A percentile compares a stretch with the other conserved stretches of the same genome.
Evolutionary conservation across 1,140 invertebrate genomes (phyloP).

Genomic region (Diorhabda carinulata): DNA sequence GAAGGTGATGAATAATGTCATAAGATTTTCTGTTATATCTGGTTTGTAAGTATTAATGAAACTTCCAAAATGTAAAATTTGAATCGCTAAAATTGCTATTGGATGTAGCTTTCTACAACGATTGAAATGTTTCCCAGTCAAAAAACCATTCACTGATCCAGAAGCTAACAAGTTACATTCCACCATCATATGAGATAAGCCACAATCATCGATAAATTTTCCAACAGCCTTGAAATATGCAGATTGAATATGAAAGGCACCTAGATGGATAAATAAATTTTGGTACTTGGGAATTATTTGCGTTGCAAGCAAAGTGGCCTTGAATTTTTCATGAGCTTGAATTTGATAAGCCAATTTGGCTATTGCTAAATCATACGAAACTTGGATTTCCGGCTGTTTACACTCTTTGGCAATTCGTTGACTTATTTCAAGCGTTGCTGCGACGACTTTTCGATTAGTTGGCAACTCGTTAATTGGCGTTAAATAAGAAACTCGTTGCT

Average conservation of each 20-base stretch:
- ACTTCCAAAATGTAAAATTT: background rate
- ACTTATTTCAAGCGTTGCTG: constrained; percentile 11
- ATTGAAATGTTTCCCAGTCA: background rate
- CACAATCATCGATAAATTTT: constrained; percentile 49
- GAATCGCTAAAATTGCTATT: no score
- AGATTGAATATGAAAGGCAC: constrained; percentile 51
- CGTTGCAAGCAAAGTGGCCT: no score
- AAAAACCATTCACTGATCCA: constrained; percentile 15
- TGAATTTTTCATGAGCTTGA: constrained; percentile 37
- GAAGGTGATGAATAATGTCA: no score
- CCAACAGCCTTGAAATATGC: constrained; percentile 51
- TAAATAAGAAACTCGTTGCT: no score
- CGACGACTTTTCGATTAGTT: no score
- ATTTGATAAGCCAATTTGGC: constrained; percentile 48
- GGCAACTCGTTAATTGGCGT: no score
- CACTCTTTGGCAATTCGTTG: constrained; percentile 16
- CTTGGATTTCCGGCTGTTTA: constrained; percentile 32
- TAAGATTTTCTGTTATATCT: no score
- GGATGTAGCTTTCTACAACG: background rate
- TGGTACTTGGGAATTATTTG: constrained; percentile 33
- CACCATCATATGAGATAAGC: constrained; percentile 46
- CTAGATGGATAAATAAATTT: constrained; percentile 51
- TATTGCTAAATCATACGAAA: constrained; percentile 45
- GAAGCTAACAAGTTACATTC: constrained; percentile 46
- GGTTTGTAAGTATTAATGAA: no score